Percentiles rank a stretch among this genome's conserved stretches.
phyloP scores from a whole-genome alignment of 2,797 vertebrate genomes.

The Neosilurus hyrtlii region DNA sequence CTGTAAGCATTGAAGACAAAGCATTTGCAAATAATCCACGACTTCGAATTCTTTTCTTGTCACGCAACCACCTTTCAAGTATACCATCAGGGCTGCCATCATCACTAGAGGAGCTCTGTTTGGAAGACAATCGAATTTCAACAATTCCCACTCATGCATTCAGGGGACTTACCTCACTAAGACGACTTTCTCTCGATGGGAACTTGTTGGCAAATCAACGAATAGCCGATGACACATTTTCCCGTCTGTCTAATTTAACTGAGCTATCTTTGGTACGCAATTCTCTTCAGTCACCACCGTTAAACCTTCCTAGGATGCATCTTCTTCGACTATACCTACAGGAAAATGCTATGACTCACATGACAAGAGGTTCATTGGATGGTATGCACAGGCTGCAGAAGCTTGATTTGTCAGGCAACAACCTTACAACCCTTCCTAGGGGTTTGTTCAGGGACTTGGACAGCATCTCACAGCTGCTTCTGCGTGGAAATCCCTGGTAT shows the following conservation, averaged over 20 bases:
- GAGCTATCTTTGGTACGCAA: conserved; percentile 91
- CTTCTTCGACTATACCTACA: conserved; percentile 87
- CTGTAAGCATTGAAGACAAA: conserved; percentile 92
- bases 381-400: conserved; percentile 84
- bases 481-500: conserved; percentile 92
- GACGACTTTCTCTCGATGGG: conserved; percentile 89
- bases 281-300: conserved; percentile 83
- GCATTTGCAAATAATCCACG: conserved; percentile 87
- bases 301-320: conserved; percentile 82
- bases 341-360: conserved; percentile 90
- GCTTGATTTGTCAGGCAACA: conserved; percentile 91
- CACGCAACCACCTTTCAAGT: conserved; percentile 92
- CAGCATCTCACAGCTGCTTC: conserved; percentile 82
- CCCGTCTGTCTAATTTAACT: conserved; percentile 85
- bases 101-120: conserved; percentile 86
- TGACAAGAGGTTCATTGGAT: conserved; percentile 81
- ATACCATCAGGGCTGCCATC: conserved; percentile 87
- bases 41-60: conserved; percentile 85
- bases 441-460: conserved; percentile 88
- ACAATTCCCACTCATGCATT: conserved; percentile 91
- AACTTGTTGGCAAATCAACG: conserved; percentile 93
- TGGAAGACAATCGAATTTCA: conserved; percentile 94
- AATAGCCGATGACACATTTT: conserved; percentile 90
- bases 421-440: conserved; percentile 87
- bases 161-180: conserved; percentile 82